Evolutionary conservation across 1,140 invertebrate genomes (phyloP), one percentile per base, ranked within the genome.

Genomic region (Caenorhabditis latens): DNA sequence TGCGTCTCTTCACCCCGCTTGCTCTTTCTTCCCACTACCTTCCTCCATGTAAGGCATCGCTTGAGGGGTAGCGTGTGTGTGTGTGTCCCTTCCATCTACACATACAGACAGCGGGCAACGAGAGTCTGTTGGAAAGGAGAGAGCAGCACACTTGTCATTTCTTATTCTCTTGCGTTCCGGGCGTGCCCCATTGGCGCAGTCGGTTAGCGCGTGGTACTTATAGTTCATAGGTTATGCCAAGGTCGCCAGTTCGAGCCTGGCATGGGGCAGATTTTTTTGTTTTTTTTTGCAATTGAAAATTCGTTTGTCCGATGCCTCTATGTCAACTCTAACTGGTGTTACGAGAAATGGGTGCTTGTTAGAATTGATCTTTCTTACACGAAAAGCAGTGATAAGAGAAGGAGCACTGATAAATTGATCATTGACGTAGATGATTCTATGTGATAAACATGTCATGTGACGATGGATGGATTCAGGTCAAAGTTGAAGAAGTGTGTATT

Each of bases 201-300:
- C 87, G 87, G 87, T 88, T 88, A 88, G 87, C 87, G 87, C 87
- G 84, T 88, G 84, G 87, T 88, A 88, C 87, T 88, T 88, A 88
- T 88, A 88, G 84, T 84, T 32, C 24, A 79, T 79, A 79, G 71
- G 71, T 79, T 53, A 79, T 79, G 71, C 71, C 71, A 79, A 79
- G 71, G 71, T 79, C 71, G 71, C 71, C 71, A 79, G 71, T 79
- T 79, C 71, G 71, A 79, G 71, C 71, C 71, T 79, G 71, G 71
- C 71, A 79, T 79, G 71, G 71, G 71, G 71, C 71, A 79, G 71
- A 79, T 71, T 50, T 7, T 46, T 71, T 79, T 79, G 50, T 13
- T 11, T n/a, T 79, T 50, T 43, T 79, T 50, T 79, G 21, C 40
- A n/a, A 8, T 43, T 1, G 0, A 2, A 19, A 46, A 4, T 14